A percentile compares a stretch with the other conserved stretches of the same genome.
phyloP scores from a whole-genome alignment of 1,140 invertebrate genomes.

The Nasonia giraulti region DNA sequence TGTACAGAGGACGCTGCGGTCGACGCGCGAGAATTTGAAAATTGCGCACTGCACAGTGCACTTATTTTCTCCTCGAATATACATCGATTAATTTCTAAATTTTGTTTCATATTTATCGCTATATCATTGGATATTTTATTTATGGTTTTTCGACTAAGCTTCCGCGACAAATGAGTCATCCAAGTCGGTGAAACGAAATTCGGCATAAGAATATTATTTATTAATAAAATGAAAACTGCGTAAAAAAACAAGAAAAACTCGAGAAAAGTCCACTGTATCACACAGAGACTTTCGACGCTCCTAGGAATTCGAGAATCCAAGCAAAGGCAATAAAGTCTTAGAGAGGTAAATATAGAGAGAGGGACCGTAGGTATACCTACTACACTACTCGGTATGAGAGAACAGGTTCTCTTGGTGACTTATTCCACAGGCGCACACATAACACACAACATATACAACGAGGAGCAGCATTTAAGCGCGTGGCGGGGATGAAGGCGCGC shows the following conservation, averaged over 20 bases:
- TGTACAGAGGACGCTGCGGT: not conserved
- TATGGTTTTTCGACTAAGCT: too few relatives aligned
- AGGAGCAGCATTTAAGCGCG: not conserved
- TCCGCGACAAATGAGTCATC: too few relatives aligned
- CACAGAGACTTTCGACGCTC: too few relatives aligned
- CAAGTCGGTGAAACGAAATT: too few relatives aligned
- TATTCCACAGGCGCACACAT: not conserved
- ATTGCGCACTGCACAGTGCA: not conserved
- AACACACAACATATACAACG: not conserved
- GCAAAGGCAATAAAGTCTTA: not conserved
- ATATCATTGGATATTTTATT: too few relatives aligned
- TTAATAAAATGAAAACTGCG: too few relatives aligned
- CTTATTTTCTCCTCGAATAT: too few relatives aligned
- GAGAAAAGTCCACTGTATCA: too few relatives aligned
- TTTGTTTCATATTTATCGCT: not conserved
- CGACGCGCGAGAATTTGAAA: conserved; percentile 36
- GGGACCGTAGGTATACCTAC: not conserved
- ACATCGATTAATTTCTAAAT: not conserved
- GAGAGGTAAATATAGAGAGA: not conserved
- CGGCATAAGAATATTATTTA: too few relatives aligned
- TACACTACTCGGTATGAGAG: not conserved
- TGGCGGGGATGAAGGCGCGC: conserved; percentile 38
- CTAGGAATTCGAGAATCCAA: too few relatives aligned
- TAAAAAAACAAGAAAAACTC: too few relatives aligned
- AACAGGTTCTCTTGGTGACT: conserved; percentile 42